Conservation (phyloP, 2,797 vertebrate genomes). For the Lagorchestes hirsutus region DNA sequence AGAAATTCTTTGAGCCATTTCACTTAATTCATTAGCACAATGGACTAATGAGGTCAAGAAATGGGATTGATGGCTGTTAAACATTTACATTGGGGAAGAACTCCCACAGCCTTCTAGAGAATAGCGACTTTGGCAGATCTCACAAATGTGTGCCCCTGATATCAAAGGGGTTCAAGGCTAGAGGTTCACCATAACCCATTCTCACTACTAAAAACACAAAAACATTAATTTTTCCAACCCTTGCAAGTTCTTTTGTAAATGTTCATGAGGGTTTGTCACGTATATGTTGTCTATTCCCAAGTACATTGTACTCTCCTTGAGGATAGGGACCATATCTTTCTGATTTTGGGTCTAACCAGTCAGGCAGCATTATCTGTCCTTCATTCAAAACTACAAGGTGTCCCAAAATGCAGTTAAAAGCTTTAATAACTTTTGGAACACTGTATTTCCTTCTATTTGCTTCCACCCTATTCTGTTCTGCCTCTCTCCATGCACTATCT, state of each 20-base stretch:
- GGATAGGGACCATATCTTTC: background rate
- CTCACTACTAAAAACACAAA: background rate
- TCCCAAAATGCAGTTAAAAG: background rate
- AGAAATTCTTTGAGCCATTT: slow-evolving; percentile 1
- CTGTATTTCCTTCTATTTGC: background rate
- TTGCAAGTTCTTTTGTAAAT: background rate
- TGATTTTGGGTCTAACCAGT: background rate
- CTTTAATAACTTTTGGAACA: background rate
- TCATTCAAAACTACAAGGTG: background rate
- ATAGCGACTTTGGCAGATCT: background rate
- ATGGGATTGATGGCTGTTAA: background rate
- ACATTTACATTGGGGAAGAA: background rate
- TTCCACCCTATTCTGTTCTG: background rate
- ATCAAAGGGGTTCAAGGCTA: background rate
- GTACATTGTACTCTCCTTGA: background rate
- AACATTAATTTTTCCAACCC: background rate
- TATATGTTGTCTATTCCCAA: background rate
- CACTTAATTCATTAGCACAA: background rate
- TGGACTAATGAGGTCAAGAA: background rate
- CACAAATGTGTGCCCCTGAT: background rate
- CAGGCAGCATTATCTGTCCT: background rate
- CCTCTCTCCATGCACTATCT: background rate
- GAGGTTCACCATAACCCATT: background rate
- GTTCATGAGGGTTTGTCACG: background rate
- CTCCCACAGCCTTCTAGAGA: background rate